Percentiles rank a stretch among this genome's conserved stretches.
phyloP scores from a whole-genome alignment of 2,888 invertebrate species.

The Drosophila pseudotakahashii region DNA sequence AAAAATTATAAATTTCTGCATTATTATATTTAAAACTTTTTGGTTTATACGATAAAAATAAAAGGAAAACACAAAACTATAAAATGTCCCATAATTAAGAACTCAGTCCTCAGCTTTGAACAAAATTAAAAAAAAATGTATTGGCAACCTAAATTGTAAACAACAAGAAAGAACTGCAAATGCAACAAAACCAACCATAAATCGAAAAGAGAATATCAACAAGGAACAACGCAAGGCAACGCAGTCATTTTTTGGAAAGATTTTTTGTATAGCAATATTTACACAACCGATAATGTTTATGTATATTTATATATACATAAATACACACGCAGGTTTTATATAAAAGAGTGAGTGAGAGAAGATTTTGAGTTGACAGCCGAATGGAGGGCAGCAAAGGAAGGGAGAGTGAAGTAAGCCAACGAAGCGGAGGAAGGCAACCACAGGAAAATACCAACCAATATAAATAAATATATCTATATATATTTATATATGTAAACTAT shows the following conservation, averaged over 20 bases:
- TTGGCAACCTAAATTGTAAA: constrained; percentile 46
- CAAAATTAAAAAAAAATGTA: constrained; percentile 3
- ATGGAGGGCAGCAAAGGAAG: constrained; percentile 21
- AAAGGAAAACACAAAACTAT: constrained; percentile 53
- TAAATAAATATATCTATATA: constrained; percentile 59
- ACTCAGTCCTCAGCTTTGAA: constrained; percentile 16
- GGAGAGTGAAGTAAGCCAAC: constrained; percentile 11
- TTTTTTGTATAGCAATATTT: constrained; percentile 63
- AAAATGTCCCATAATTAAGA: constrained; percentile 53
- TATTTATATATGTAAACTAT: constrained; percentile 77
- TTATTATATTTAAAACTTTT: constrained; percentile 79
- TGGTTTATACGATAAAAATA: constrained; percentile 79
- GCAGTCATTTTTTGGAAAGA: constrained; percentile 73
- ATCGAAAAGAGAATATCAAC: constrained; percentile 25
- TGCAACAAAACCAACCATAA: constrained; percentile 25
- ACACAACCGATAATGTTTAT: constrained; percentile 47
- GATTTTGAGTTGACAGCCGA: constrained; percentile 33
- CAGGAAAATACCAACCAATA: constrained; percentile 65
- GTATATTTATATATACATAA: constrained; percentile 48
- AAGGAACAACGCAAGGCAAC: constrained; percentile 57
- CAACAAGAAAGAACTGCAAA: constrained; percentile 47
- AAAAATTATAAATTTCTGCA: constrained; percentile 75
- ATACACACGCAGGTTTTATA: constrained; percentile 55
- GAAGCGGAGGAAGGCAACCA: constrained; percentile 23
- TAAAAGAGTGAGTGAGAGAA: constrained; percentile 51